Evolutionary conservation across 2,888 invertebrate species (phyloP), one percentile per base, ranked within the genome.

Genomic region (Cataglyphis livida): DNA sequence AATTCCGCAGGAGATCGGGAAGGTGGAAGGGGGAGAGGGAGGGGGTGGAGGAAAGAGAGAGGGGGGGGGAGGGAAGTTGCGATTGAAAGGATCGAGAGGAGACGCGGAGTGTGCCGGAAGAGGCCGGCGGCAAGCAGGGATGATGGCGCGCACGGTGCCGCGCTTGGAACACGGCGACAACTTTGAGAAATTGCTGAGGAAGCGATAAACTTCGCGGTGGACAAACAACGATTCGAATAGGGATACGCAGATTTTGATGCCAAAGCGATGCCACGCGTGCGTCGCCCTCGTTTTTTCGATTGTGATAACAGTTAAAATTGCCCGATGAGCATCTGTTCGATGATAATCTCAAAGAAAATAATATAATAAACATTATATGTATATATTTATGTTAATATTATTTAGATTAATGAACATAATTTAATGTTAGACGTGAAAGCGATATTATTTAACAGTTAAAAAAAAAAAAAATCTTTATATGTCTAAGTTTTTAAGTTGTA

Each of bases 171-270:
- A 64, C 78, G 78, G 61, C 66, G 83, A 68, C 84, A 91, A 91
- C 89, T 92, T 91, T 91, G 91, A 90, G 91, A 91, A 92, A 93
- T 93, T 91, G 91, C 90, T 88, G 88, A 89, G 85, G 85, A 91
- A 88, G 88, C 91, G 91, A 92, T 93, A 92, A 93, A 93, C 92
- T 93, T 89, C 83, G 87, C 91, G 89, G 90, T 89, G 91, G 90
- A 92, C 92, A 91, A 91, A 91, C 91, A 90, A 89, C 88, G 87
- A 88, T 88, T 78, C 75, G 79, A 74, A 25, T 25, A 57, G 84
- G 83, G 71, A 84, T 85, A 76, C 70, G 81, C 62, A 73, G 75
- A 75, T 85, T 81, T 48, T 61, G 75, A 66, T 59, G 66, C 65
- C 25, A 66, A 74, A 75, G n/a, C 59, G 59, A 75, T 61, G 44